Base-by-base conservation (phyloP, 1,140 invertebrate genomes). In the Forficula auricularia region DNA sequence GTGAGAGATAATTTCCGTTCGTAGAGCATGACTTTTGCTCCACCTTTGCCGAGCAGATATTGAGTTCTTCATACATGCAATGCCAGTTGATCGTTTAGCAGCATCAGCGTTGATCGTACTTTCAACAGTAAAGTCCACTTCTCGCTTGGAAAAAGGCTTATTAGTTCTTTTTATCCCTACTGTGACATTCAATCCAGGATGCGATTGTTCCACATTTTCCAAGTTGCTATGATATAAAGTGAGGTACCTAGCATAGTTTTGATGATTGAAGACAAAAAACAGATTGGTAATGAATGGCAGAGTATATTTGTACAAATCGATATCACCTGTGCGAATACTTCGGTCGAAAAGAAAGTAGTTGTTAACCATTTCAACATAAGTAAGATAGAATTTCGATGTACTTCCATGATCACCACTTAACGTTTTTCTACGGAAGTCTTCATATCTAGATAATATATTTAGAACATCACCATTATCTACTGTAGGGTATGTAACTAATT, bases 31-130 rank as follows among this genome's bases (percentile, higher is more conserved):
- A 43, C 38, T 50, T 43, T 19, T 43, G 22, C 40, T 33, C 50
- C 44, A 52, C 27, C 50, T 40, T 44, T 52, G 48, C 37, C 46
- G 35, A 43, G 46, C 44, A 37, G 48, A 46, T 20, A 50, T 50
- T 10, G 48, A 50, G 42, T 39, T 50, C 13, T 39, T 52, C 8
- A 50, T 37, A 40, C 48, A 38, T 13, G 38, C 15, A 14, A 51
- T 50, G 22, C 48, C 43, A 2, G 43, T 50, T 13, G 48, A 40
- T 31, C 41, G 38, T 43, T 30, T 33, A 12, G 49, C 50, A 13
- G 49, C 44, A 35, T 52, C 47, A 19, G 36, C 50, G 46, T 52
- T 52, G 12, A 49, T 44, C 8, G 50, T n/a, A n/a, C n/a, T n/a
- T n/a, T 52, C 44, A 19, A 50, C 19, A 6, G 50, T 51, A 27